phyloP scores from a whole-genome alignment of 2,113 vertebrate species.

The Excalfactoria chinensis region DNA sequence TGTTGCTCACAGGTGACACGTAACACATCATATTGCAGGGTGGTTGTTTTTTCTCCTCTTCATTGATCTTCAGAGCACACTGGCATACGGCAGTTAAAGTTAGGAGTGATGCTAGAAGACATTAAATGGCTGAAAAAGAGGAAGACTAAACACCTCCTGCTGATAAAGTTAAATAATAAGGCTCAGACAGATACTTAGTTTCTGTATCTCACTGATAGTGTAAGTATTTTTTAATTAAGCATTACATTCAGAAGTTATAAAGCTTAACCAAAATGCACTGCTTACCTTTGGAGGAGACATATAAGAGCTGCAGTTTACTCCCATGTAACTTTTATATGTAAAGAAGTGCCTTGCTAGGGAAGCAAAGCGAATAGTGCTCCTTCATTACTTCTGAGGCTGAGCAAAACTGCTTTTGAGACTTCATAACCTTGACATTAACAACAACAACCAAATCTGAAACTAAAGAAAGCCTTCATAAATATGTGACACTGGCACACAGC shows the following conservation, averaged over 20 bases:
- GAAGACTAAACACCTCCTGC: not conserved
- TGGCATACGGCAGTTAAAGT: slow-evolving; percentile 11
- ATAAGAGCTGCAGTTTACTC: not conserved
- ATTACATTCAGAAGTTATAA: not conserved
- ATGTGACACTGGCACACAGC: not conserved
- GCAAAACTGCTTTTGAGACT: not conserved
- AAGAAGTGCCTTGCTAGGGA: not conserved
- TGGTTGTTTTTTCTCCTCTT: not conserved
- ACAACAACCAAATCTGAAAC: not conserved
- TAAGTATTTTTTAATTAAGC: not conserved
- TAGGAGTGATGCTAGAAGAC: not conserved
- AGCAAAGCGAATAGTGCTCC: not conserved
- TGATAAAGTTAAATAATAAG: not conserved
- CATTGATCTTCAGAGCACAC: not conserved
- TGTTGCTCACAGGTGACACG: not conserved
- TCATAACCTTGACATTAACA: not conserved
- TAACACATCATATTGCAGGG: not conserved
- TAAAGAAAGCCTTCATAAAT: not conserved
- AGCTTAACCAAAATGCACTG: not conserved
- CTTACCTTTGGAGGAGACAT: not conserved
- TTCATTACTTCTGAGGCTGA: not conserved
- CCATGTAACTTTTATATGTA: not conserved
- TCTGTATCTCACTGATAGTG: not conserved
- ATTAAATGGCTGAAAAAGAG: not conserved
- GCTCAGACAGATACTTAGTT: not conserved